Evolutionary conservation across 2,113 vertebrate species (phyloP), one percentile per base, ranked within the genome.

Genomic region (Aspiorhynchus laticeps): DNA sequence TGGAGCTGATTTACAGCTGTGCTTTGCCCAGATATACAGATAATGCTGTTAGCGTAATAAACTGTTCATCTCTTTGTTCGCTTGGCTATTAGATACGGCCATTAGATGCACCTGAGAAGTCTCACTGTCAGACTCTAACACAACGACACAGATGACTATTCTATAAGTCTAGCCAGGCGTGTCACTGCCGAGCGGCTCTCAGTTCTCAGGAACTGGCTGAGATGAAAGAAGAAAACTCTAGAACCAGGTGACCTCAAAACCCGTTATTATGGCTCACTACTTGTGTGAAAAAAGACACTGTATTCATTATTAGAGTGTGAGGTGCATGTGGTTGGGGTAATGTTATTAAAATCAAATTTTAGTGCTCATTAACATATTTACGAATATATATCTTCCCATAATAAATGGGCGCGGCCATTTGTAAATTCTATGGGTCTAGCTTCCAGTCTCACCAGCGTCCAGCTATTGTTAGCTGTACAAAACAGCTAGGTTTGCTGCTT

Each of bases 1-100:
- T 67, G 56, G 69, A 74, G 76, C 41, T 85, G 83, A 88, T 82
- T 74, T 81, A 82, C 38, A 28, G 31, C 21, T 7, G 59, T 38
- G 17, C 56, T 81, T 77, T 59, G 63, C 46, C 17, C 51, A 41
- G 19, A 82, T 78, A 46, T 85, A 56, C 53, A 41, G 24, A 41
- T 51, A 74, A 33, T 51, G 26, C 28, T 51, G 59, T 82, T 67
- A 80, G 33, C 36, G n/a, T 82, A 82, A 67, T 82, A 82, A 79
- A 73, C 75, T 17, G 15, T 43, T 76, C 1, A 4, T 75, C 28
- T 76, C 56, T 86, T 38, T 51, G 53, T 74, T 83, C 80, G 9
- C 51, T 38, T 67, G 56, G 11, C 80, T 86, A 53, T 88, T 77
- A 83, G 51, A 74, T 31, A 21, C 1, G 41, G 51, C 51, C 53